Percentiles rank a stretch among this genome's conserved stretches.
phyloP scores from a whole-genome alignment of 1,140 invertebrate genomes.

The Homarus americanus region DNA sequence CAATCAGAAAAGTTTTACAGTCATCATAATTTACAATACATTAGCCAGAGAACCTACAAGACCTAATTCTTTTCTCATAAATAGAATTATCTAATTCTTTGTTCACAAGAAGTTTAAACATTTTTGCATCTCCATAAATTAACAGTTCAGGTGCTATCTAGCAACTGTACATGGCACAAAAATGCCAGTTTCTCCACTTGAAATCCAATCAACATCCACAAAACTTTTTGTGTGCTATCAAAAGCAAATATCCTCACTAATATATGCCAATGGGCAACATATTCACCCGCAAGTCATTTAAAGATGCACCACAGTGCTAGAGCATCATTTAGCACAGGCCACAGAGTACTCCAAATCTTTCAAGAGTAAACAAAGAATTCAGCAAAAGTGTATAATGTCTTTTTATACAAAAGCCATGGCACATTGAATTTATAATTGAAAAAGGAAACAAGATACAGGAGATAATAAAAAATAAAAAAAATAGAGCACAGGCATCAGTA shows the following conservation, averaged over 20 bases:
- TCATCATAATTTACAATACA: slow-evolving; percentile 51
- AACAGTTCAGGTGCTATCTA: neutral
- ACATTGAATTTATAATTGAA: slow-evolving; percentile 32
- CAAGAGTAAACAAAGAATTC: neutral
- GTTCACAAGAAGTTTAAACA: slow-evolving; percentile 5
- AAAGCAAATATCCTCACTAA: slow-evolving; percentile 32
- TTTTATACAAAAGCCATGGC: slow-evolving; percentile 52
- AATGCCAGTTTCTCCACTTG: neutral
- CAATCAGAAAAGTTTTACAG: slow-evolving; percentile 49
- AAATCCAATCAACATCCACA: slow-evolving; percentile 37
- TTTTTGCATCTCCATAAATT: neutral
- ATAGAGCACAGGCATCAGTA: slow-evolving; percentile 5
- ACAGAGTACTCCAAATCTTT: slow-evolving; percentile 23
- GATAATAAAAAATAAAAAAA: too few relatives aligned
- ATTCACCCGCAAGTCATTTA: slow-evolving; percentile 52
- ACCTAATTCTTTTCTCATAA: slow-evolving; percentile 29
- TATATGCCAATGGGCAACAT: slow-evolving; percentile 19
- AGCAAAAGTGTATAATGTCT: slow-evolving; percentile 20
- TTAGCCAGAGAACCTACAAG: slow-evolving; percentile 44
- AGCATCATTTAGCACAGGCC: slow-evolving; percentile 33
- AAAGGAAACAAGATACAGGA: neutral
- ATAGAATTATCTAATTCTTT: slow-evolving; percentile 28
- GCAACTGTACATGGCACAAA: slow-evolving; percentile 15
- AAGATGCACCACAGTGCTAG: slow-evolving; percentile 15
- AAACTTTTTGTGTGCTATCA: slow-evolving; percentile 8